Evolutionary conservation across 2,113 vertebrate species (phyloP), one percentile per base, ranked within the genome.

Genomic region (Cacatua alba): DNA sequence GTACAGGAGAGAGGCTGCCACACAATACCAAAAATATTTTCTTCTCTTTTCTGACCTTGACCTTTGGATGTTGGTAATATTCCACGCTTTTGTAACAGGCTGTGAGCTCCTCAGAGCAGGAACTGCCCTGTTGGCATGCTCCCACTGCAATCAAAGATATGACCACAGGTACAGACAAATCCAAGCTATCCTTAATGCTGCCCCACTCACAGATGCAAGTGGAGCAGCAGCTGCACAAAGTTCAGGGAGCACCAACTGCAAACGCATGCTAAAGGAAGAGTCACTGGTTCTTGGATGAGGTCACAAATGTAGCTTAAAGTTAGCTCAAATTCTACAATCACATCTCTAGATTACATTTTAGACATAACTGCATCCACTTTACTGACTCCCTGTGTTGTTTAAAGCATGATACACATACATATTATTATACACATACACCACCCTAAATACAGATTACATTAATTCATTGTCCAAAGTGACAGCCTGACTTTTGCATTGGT

Each of bases 151-250:
- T 74, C n/a, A 25, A 37, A 75, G 35, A 12, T 37, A 18, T 0
- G 18, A 8, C 9, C 48, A 37, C 7, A 21, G 17, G 59, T 13
- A 51, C 4, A 39, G 35, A 31, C 21, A 41, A 5, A 68, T 24
- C 19, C 39, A 51, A n/a, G 29, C 18, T 35, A 39, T 44, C 19
- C 10, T 13, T 48, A 51, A 67, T 59, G 37, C 48, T 53, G 67
- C 57, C 80, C 5, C 41, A 16, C 15, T 70, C n/a, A 39, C 13
- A 16, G 8, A 68, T 74, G 41, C 59, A 55, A 59, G 19, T 11
- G 25, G 11, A 48, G 24, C 4, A 7, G 48, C 37, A 78, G 44
- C 0, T 5, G 43, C 33, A 16, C 0, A 1, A n/a, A 29, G 43
- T 35, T 60, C 44, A 51, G 67, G 24, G 16, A 49, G 25, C 52